Base-by-base conservation (phyloP, 1,140 invertebrate species). In the Chionoecetes opilio region DNA sequence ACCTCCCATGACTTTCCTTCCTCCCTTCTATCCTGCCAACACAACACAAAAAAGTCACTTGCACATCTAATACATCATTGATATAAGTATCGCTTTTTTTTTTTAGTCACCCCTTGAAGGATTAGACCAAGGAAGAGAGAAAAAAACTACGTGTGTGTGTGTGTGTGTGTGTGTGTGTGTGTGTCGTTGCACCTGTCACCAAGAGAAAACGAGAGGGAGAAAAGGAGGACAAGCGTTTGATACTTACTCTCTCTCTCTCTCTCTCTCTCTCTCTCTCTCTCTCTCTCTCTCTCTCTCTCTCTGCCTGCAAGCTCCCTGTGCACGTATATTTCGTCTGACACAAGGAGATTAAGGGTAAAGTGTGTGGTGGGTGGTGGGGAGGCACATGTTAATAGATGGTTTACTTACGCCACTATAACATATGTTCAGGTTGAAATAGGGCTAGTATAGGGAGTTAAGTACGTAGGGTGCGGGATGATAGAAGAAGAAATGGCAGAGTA, bases 131-230 rank as follows among this genome's bases (percentile, higher is more conserved):
- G n/a, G 46, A 53, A 3, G 46, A 53, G 2, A 14, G 46, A 53
- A 9, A 53, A 53, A 53, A 53, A 53, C 46, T n/a, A 26, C n/a
- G 63, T 75, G 63, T 75, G 63, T 75, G 63, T 75, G n/a, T 75
- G 63, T 75, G 63, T 75, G 63, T 75, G 9, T 75, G 63, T 75
- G 63, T 75, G 63, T 75, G 63, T 75, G 63, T 75, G 63, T 75
- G 21, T 75, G n/a, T 75, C 21, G 21, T n/a, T 75, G n/a, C 63
- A 26, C 21, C 63, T 75, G 63, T 75, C 63, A 75, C 11, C 26
- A 75, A 75, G 63, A 6, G 63, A 75, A 14, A 53, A 75, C 63
- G 63, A n/a, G 21, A 75, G n/a, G n/a, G 63, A 5, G 63, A 75
- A 75, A 75, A 75, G n/a, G 63, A 75, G 63, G 63, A 75, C 63